Evolutionary conservation across 2,888 invertebrate genomes (phyloP).

Genomic region (Temnothorax unifasciatus): DNA sequence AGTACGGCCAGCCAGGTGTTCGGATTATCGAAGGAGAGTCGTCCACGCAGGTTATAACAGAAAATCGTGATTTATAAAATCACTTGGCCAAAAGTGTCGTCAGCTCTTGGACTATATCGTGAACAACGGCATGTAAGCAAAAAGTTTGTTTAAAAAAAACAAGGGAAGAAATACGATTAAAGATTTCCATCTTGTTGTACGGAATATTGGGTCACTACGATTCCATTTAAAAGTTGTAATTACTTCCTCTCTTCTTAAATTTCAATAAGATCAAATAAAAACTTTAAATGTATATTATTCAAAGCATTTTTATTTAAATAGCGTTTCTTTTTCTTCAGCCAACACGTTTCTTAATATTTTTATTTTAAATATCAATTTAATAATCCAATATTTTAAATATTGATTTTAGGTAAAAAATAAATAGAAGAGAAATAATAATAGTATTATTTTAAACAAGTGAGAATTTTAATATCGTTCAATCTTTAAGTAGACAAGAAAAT

Average conservation of each 20-base stretch:
- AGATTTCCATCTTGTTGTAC: not conserved
- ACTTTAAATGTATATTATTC: constrained; percentile 7
- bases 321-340: not conserved
- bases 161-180: not conserved
- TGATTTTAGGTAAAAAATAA: not conserved
- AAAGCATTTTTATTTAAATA: constrained; percentile 12
- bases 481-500: not conserved
- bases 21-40: no score
- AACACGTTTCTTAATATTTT: not conserved
- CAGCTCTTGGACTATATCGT: no score
- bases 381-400: constrained; percentile 1
- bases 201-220: not conserved
- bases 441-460: not conserved
- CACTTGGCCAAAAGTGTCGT: no score
- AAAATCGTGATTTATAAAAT: no score
- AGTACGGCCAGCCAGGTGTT: no score
- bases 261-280: constrained; percentile 4
- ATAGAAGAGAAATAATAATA: not conserved
- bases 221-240: constrained; percentile 25
- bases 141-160: not conserved
- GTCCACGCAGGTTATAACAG: no score
- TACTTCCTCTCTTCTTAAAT: not conserved
- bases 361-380: not conserved
- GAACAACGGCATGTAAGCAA: not conserved
- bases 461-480: not conserved